Percentiles rank a stretch among this genome's conserved stretches.
phyloP scores from a whole-genome alignment of 2,113 vertebrate species.

The Rallus limicola region DNA sequence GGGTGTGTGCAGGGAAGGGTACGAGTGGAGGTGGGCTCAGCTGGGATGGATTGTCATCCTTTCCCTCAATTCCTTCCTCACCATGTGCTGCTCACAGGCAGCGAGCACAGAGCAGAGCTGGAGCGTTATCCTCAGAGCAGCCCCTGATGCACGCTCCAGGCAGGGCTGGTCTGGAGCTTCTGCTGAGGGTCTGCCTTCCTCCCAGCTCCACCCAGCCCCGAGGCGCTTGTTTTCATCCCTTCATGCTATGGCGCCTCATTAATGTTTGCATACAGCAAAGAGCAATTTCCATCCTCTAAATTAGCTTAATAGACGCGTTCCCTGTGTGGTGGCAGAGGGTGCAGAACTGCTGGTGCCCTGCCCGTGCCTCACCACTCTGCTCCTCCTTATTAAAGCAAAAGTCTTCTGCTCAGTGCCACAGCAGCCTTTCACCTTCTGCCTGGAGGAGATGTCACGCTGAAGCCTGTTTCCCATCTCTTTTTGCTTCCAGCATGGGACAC shows the following conservation, averaged over 20 bases:
- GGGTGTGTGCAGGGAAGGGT: not conserved
- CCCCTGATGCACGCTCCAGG: not conserved
- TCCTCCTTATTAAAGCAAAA: not conserved
- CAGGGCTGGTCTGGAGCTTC: not conserved
- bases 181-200: not conserved
- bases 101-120: not conserved
- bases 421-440: not conserved
- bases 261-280: not conserved
- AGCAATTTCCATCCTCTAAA: not conserved
- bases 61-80: not conserved
- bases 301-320: not conserved
- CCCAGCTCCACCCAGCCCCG: not conserved
- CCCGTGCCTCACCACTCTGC: not conserved
- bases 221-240: not conserved
- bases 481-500: not conserved
- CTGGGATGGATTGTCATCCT: not conserved
- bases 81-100: fast-evolving
- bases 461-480: not conserved
- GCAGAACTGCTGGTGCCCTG: slow-evolving; percentile 1
- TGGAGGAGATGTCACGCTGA: not conserved
- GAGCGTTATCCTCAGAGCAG: not conserved
- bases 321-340: not conserved
- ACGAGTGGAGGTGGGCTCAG: not conserved
- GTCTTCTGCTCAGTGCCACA: not conserved
- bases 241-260: not conserved